A percentile compares a stretch with the other conserved stretches of the same genome.
These are phyloP conservation scores for Hylomyscus alleni DNA, from an alignment of 2,797 vertebrate species.

Conservation along the genomic window DNA sequence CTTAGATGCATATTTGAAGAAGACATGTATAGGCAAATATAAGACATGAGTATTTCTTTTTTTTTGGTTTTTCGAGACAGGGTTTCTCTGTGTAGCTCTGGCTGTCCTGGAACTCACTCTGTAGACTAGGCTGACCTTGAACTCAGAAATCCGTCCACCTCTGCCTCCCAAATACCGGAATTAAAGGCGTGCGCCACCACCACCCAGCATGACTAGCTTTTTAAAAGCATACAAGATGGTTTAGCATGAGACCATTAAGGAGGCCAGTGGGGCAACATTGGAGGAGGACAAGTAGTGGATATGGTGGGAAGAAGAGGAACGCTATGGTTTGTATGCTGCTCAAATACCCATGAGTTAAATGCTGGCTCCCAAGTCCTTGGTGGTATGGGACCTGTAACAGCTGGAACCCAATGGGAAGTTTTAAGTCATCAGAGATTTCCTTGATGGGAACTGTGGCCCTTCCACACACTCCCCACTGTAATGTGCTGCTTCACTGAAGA, in stretches of 20 bases:
- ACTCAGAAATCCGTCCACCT: too few relatives aligned
- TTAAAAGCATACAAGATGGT: conserved; percentile 23
- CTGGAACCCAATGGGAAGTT: not conserved
- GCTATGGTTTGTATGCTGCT: not conserved
- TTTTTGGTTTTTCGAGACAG: too few relatives aligned
- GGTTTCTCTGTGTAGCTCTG: too few relatives aligned
- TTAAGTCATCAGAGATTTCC: not conserved
- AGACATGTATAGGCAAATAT: conserved; percentile 1
- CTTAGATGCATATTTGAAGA: not conserved
- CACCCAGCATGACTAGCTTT: not conserved
- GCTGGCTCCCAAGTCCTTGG: not conserved
- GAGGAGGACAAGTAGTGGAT: conserved; percentile 29
- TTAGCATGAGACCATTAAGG: conserved; percentile 27
- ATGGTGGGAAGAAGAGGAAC: not conserved
- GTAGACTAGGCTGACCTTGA: too few relatives aligned
- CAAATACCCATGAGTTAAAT: too few relatives aligned
- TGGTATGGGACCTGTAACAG: not conserved
- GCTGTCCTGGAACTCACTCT: too few relatives aligned
- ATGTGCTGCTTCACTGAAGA: not conserved
- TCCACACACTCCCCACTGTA: not conserved
- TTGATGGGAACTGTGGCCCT: not conserved
- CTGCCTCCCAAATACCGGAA: too few relatives aligned
- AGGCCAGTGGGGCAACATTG: not conserved
- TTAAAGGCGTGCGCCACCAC: too few relatives aligned
- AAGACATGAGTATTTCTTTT: conserved; percentile 25